Evolutionary conservation across 2,113 vertebrate genomes (phyloP), one percentile per base, ranked within the genome.

Genomic region (Antechinus flavipes): DNA sequence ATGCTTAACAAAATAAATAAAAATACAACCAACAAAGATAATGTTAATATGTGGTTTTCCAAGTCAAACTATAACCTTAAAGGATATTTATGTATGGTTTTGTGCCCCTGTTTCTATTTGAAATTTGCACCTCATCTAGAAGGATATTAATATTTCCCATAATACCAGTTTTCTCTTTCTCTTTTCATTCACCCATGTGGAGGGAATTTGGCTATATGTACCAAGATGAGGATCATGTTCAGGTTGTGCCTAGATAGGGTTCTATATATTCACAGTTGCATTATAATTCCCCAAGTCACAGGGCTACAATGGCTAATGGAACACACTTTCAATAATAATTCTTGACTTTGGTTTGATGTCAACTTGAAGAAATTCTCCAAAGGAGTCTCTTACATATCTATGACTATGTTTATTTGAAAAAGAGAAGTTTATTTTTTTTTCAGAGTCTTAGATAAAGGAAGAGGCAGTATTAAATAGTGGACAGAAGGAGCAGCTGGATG

Each of bases 161-260:
- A 25, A 27, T 46, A 54, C n/a, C 89, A 53, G 26, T 0, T 1
- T 90, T 84, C 50, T 42, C 55, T 68, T 92, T 9, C 47, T 0
- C 94, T 95, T 96, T 90, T 91, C 50, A 76, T 30, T 53, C 55
- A 54, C 35, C 27, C 58, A 30, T 35, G 9, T 24, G 90, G 93
- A 91, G 56, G 61, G 24, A 54, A 91, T 12, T 92, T 94, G 93
- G 89, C 68, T 49, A 54, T 25, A 19, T 16, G 5, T 52, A 91
- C 92, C 93, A 26, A 56, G 49, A 49, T 16, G 56, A 90, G 55
- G 26, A 54, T 92, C 22, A n/a, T 2, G 22, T 7, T 68, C 76
- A 54, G 25, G 90, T 0, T 7, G 8, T 27, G 16, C 68, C 91
- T 92, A 27, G 46, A 61, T 12, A 49, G 1, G 19, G 26, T 46